These are phyloP conservation scores for human DNA, from an alignment of 2,113 vertebrate genomes.

Conservation along the genomic window DNA sequence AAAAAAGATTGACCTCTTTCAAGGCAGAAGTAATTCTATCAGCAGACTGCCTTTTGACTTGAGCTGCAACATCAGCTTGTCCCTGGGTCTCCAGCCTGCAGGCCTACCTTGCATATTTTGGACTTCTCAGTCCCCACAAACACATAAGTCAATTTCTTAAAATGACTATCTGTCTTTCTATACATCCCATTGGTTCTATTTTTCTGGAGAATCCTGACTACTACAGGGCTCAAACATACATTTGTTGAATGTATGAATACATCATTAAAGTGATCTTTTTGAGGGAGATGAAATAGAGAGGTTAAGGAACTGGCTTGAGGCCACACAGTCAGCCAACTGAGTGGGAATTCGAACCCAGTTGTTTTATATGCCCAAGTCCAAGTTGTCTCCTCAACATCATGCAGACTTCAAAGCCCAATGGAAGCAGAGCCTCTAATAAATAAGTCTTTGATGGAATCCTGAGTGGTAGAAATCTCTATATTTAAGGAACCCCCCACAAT, in stretches of 20 bases:
- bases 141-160: neutral
- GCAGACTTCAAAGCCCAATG: neutral
- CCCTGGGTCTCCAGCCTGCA: neutral
- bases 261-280: neutral
- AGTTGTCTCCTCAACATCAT: neutral
- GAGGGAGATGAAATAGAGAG: neutral
- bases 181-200: neutral
- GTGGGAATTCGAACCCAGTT: neutral
- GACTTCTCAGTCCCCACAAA: accelerated
- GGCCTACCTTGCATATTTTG: neutral
- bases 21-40: neutral
- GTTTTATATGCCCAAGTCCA: neutral
- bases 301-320: neutral
- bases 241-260: neutral
- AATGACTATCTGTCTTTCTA: too few species aligned
- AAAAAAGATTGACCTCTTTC: neutral
- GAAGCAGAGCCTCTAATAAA: neutral
- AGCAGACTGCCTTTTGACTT: neutral
- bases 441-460: neutral
- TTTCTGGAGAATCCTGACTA: neutral
- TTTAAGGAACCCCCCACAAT: too few species aligned
- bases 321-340: neutral
- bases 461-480: neutral
- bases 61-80: neutral
- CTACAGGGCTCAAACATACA: neutral